Percentiles rank a stretch among this genome's conserved stretches.
Evolutionary conservation across 2,888 invertebrate species (phyloP).

Genomic region (Apeira syringaria): DNA sequence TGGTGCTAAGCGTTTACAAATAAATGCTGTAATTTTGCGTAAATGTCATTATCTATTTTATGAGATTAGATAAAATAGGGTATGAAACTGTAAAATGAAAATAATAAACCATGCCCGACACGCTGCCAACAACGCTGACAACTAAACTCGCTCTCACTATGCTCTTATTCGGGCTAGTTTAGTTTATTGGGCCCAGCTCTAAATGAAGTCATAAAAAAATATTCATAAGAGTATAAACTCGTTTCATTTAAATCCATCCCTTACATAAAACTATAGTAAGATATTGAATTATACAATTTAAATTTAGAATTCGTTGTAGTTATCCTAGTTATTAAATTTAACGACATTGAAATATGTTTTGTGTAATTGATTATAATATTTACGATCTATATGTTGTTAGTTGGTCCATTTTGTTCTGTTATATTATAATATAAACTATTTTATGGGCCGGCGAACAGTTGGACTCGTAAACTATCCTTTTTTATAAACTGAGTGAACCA

Average conservation of each 20-base stretch:
- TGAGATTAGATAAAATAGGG: too few species aligned
- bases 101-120: too few species aligned
- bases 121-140: too few species aligned
- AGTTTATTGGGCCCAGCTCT: too few species aligned
- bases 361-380: conserved; percentile 18
- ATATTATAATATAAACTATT: conserved; percentile 10
- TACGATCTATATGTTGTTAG: conserved; percentile 14
- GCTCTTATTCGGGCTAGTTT: too few species aligned
- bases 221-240: conserved; percentile 1
- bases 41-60: too few species aligned
- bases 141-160: too few species aligned
- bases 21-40: too few species aligned
- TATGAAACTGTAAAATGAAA: too few species aligned
- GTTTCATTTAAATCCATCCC: conserved; percentile 7
- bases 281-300: conserved; percentile 12
- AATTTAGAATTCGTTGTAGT: conserved; percentile 11
- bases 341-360: conserved; percentile 18
- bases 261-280: conserved; percentile 1
- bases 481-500: too few species aligned
- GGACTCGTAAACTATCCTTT: conserved; percentile 10
- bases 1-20: too few species aligned
- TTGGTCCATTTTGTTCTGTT: conserved; percentile 13
- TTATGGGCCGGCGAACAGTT: conserved; percentile 13
- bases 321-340: conserved; percentile 17
- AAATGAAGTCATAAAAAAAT: conserved; percentile 15